These are phyloP conservation scores for Cetoscarus ocellatus DNA, from an alignment of 2,797 vertebrate species.

Conservation along the genomic window DNA sequence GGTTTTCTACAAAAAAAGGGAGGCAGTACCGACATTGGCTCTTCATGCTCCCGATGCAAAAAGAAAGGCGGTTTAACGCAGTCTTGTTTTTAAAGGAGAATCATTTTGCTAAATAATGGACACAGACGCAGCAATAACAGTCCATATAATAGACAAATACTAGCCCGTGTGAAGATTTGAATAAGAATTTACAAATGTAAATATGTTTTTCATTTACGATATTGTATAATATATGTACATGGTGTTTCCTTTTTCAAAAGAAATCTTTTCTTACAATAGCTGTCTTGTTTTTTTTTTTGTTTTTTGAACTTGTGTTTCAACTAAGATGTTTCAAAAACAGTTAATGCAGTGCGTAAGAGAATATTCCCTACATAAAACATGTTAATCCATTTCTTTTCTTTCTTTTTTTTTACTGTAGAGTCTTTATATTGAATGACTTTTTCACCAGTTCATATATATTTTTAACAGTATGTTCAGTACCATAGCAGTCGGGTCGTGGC, in stretches of 20 bases:
- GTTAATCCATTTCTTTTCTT: conserved; percentile 52
- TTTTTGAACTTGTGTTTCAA: conserved; percentile 89
- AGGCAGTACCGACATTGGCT: conserved; percentile 81
- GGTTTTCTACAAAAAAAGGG: conserved; percentile 80
- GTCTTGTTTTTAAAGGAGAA: conserved; percentile 82
- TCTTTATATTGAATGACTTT: conserved; percentile 78
- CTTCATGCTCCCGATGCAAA: conserved; percentile 81
- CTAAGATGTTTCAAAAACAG: conserved; percentile 83
- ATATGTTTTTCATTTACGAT: conserved; percentile 89
- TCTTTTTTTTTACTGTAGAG: conserved; percentile 73
- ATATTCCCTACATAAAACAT: conserved; percentile 77
- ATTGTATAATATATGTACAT: conserved; percentile 94
- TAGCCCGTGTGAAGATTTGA: conserved; percentile 89
- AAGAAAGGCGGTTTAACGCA: conserved; percentile 78
- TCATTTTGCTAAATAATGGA: conserved; percentile 87
- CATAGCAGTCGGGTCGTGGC: conserved; percentile 48
- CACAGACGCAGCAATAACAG: conserved; percentile 94
- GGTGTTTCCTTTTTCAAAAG: conserved; percentile 90
- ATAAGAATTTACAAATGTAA: conserved; percentile 89
- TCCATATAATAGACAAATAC: conserved; percentile 86
- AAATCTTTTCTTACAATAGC: conserved; percentile 90
- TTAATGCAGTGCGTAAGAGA: conserved; percentile 83
- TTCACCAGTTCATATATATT: conserved; percentile 84
- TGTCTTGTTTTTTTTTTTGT: conserved; percentile 83
- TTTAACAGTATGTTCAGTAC: conserved; percentile 78